Percentiles rank a stretch among this genome's conserved stretches.
Conservation (phyloP, 1,140 invertebrate species). For the Nasonia vitripennis region DNA sequence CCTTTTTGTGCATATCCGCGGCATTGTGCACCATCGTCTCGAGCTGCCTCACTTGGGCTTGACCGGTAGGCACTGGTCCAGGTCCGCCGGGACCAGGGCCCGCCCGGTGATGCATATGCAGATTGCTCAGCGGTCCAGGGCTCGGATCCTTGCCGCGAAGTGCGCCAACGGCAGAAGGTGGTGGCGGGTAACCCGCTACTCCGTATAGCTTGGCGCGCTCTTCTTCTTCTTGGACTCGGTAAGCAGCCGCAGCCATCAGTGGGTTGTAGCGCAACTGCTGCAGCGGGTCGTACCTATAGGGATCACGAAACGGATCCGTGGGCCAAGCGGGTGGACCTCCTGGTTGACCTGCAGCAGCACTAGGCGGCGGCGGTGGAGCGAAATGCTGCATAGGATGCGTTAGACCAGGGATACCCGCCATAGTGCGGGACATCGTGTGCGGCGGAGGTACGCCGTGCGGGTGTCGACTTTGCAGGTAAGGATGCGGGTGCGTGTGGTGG, state of each 20-base stretch:
- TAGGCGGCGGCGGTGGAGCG: slow-evolving; percentile 69
- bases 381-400: slow-evolving; percentile 77
- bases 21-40: slow-evolving; percentile 65
- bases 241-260: slow-evolving; percentile 81
- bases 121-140: slow-evolving; percentile 75
- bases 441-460: slow-evolving; percentile 70
- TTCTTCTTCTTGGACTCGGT: slow-evolving; percentile 82
- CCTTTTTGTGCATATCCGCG: slow-evolving; percentile 74
- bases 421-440: slow-evolving; percentile 73
- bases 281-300: slow-evolving; percentile 82
- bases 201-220: slow-evolving; percentile 84
- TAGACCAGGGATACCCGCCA: slow-evolving; percentile 62
- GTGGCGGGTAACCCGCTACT: slow-evolving; percentile 77
- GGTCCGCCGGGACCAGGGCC: slow-evolving; percentile 69
- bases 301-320: slow-evolving; percentile 79
- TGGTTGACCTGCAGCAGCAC: slow-evolving; percentile 66
- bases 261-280: slow-evolving; percentile 82
- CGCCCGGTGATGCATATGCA: slow-evolving; percentile 73
- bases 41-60: slow-evolving; percentile 58
- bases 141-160: slow-evolving; percentile 79
- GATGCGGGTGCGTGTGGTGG: slow-evolving; percentile 67
- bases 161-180: slow-evolving; percentile 74
- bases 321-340: slow-evolving; percentile 70
- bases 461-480: slow-evolving; percentile 67
- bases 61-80: slow-evolving; percentile 63